Conservation (phyloP, 2,888 invertebrate genomes). For the Bedellia somnulentella region DNA sequence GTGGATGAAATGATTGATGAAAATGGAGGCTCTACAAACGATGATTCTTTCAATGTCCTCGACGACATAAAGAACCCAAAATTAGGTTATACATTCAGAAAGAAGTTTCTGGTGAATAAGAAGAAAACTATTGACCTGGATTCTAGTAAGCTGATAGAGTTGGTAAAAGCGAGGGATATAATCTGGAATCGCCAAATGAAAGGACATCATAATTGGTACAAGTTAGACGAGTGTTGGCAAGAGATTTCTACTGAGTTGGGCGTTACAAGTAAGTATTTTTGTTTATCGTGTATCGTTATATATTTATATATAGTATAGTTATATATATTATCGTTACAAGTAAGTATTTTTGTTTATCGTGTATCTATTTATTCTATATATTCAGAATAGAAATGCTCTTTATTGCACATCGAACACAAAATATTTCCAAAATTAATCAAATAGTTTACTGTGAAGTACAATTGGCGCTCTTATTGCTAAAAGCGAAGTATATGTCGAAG, state of each 20-base stretch:
- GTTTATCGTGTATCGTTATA: too few relatives aligned
- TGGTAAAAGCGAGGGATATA: constrained; percentile 35
- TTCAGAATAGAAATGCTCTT: too few relatives aligned
- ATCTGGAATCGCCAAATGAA: constrained; percentile 51
- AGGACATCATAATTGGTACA: constrained; percentile 53
- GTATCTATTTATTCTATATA: too few relatives aligned
- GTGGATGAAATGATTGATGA: constrained; percentile 43
- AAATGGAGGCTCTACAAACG: constrained; percentile 22
- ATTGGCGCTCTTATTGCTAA: too few relatives aligned
- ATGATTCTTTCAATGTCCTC: too few relatives aligned
- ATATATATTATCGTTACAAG: too few relatives aligned
- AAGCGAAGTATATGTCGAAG: too few relatives aligned
- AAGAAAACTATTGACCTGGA: constrained; percentile 43
- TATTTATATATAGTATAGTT: too few relatives aligned
- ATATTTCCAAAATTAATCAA: too few relatives aligned
- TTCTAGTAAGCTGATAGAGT: constrained; percentile 40
- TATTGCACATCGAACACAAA: too few relatives aligned
- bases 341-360: constrained; percentile 22
- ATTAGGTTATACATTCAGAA: constrained; percentile 45
- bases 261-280: constrained; percentile 37
- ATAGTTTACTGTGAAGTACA: too few relatives aligned
- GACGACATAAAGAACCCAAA: constrained; percentile 46
- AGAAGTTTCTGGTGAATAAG: constrained; percentile 44
- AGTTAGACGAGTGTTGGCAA: constrained; percentile 49
- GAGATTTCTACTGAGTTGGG: constrained; percentile 43